Base-by-base conservation (phyloP, 1,140 invertebrate genomes). In the Tetragonula clypearis region DNA sequence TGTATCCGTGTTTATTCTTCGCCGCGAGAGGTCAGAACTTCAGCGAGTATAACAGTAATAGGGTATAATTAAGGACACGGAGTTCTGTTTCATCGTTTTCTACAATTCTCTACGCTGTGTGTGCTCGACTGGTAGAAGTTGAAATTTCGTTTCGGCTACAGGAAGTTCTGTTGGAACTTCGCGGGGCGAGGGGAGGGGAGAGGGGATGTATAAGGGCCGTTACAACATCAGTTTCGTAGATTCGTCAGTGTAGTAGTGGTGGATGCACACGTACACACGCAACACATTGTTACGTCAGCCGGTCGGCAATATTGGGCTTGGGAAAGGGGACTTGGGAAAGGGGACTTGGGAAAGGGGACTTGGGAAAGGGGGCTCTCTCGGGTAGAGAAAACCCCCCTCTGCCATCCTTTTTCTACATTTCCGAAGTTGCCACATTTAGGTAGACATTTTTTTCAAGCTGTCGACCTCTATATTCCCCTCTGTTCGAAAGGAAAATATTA, bases 291-390 rank as follows among this genome's bases (percentile, higher is more conserved):
- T 75, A 72, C 58, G 49, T 14, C n/a, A 79, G 19, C 55, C 65
- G 49, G 66, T 35, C 71, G 41, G 76, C 75, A 79, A 79, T 55
- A 87, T 87, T 84, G 76, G n/a, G n/a, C n/a, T n/a, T n/a, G n/a
- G n/a, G n/a, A n/a, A n/a, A n/a, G n/a, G n/a, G n/a, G n/a, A n/a
- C n/a, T n/a, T n/a, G n/a, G n/a, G n/a, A n/a, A n/a, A n/a, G n/a
- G n/a, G n/a, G n/a, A n/a, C n/a, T n/a, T n/a, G n/a, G n/a, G n/a
- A n/a, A n/a, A n/a, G n/a, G n/a, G n/a, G n/a, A n/a, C n/a, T n/a
- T n/a, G n/a, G 71, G 21, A 0, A n/a, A 60, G 66, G 66, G 71
- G 71, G 77, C 53, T 12, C 56, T n/a, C 82, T 55, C 1, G 30
- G 55, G 60, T 62, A n/a, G 60, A n/a, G 19, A 49, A 55, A 56